These are phyloP conservation scores for Cantharis rustica DNA, from an alignment of 2,888 invertebrate species.

Conservation along the genomic window DNA sequence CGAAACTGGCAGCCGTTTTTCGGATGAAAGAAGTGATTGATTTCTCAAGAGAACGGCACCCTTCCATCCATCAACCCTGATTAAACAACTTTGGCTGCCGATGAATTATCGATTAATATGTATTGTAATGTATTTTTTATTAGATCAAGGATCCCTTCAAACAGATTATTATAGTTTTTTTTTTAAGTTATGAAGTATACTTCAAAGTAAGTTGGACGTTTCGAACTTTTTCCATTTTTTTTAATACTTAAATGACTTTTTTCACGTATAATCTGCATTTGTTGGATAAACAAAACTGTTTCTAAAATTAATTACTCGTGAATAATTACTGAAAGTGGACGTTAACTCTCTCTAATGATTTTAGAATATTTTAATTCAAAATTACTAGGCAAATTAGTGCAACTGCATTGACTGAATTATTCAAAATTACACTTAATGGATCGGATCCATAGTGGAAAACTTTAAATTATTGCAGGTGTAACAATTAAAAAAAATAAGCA, in stretches of 20 bases:
- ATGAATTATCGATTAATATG: constrained; percentile 52
- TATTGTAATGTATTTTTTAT: constrained; percentile 52
- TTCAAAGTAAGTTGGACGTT: not conserved
- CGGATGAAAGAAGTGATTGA: constrained; percentile 52
- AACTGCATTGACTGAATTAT: not conserved
- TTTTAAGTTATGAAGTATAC: not conserved
- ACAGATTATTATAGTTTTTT: not conserved
- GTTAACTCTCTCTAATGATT: not conserved
- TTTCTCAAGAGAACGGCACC: constrained; percentile 52
- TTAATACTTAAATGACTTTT: not conserved
- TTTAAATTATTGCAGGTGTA: not conserved
- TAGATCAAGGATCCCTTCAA: constrained; percentile 33
- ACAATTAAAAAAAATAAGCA: not conserved
- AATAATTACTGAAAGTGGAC: not conserved
- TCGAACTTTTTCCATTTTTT: not conserved
- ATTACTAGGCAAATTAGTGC: not conserved
- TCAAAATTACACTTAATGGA: not conserved
- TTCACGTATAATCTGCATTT: not conserved
- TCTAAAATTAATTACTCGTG: not conserved
- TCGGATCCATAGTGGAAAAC: not conserved
- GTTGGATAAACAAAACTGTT: not conserved
- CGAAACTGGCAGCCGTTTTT: constrained; percentile 51
- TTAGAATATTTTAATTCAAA: not conserved
- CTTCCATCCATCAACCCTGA: constrained; percentile 53
- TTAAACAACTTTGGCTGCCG: constrained; percentile 49